Conservation (phyloP, 1,140 invertebrate species). For the Dysdera silvatica region DNA sequence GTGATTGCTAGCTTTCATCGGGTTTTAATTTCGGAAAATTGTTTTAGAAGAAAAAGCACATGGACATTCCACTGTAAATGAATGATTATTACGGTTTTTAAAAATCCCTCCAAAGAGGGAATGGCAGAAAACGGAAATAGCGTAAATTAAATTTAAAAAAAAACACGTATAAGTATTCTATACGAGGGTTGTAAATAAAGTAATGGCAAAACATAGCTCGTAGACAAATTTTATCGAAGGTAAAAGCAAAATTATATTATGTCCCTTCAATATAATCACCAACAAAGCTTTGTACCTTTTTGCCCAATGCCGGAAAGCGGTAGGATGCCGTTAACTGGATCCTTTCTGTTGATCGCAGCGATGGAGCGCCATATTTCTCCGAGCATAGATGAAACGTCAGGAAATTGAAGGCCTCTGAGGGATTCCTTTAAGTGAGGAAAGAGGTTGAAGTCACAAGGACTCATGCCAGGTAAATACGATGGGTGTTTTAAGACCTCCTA, state of each 20-base stretch:
- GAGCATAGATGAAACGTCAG: conserved; percentile 2
- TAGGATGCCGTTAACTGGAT: not conserved
- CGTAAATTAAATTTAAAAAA: too few species aligned
- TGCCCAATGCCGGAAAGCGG: not conserved
- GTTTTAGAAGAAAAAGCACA: too few species aligned
- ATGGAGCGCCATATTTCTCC: not conserved
- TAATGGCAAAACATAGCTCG: not conserved
- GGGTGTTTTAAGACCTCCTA: too few species aligned
- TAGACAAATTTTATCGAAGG: not conserved
- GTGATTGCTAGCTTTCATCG: too few species aligned
- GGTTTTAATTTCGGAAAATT: too few species aligned
- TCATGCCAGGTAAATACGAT: too few species aligned
- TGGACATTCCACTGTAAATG: too few species aligned
- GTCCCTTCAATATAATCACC: conserved; percentile 6
- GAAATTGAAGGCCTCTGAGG: not conserved
- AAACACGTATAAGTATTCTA: too few species aligned
- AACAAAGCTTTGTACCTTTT: not conserved
- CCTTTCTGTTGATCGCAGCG: not conserved
- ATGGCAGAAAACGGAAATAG: too few species aligned
- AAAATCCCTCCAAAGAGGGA: too few species aligned
- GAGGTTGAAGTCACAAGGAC: conserved; percentile 6
- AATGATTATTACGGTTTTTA: too few species aligned
- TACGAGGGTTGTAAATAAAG: conserved; percentile 3
- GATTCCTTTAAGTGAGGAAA: not conserved
- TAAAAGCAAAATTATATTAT: conserved; percentile 1